Percentiles rank a stretch among this genome's conserved stretches.
phyloP scores from a whole-genome alignment of 2,888 invertebrate species.

The Erannis defoliaria region DNA sequence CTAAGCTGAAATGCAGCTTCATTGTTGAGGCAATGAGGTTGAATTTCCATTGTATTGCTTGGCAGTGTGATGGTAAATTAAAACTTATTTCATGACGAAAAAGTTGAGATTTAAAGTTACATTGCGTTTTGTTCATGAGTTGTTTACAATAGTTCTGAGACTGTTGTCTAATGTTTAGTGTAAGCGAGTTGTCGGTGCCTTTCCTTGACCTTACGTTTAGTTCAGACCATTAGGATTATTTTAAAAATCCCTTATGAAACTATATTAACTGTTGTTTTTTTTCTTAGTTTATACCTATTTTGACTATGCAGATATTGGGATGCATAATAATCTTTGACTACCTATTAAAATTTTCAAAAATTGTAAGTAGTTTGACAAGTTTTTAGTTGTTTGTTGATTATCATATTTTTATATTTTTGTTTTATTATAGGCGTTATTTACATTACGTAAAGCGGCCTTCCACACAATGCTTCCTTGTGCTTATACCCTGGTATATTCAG shows the following conservation, averaged over 20 bases:
- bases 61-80: slow-evolving; percentile 40
- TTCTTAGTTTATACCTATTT: slow-evolving; percentile 10
- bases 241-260: neutral
- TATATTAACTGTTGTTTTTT: slow-evolving; percentile 1
- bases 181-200: no score
- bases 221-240: neutral
- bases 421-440: slow-evolving; percentile 61
- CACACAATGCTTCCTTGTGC: slow-evolving; percentile 78
- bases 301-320: slow-evolving; percentile 34
- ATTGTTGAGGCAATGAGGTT: neutral
- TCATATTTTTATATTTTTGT: slow-evolving; percentile 19
- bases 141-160: slow-evolving; percentile 14
- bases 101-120: slow-evolving; percentile 36
- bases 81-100: slow-evolving; percentile 44
- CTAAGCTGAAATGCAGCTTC: neutral
- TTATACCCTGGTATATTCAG: slow-evolving; percentile 79
- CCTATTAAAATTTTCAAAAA: neutral
- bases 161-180: slow-evolving; percentile 19
- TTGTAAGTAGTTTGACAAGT: neutral
- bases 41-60: slow-evolving; percentile 1
- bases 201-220: slow-evolving; percentile 12
- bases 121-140: slow-evolving; percentile 28
- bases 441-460: slow-evolving; percentile 67
- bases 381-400: slow-evolving; percentile 6
- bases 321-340: slow-evolving; percentile 5